A percentile compares a stretch with the other conserved stretches of the same genome.
Evolutionary conservation across 2,113 vertebrate species (phyloP).

Genomic region (Carollia perspicillata): DNA sequence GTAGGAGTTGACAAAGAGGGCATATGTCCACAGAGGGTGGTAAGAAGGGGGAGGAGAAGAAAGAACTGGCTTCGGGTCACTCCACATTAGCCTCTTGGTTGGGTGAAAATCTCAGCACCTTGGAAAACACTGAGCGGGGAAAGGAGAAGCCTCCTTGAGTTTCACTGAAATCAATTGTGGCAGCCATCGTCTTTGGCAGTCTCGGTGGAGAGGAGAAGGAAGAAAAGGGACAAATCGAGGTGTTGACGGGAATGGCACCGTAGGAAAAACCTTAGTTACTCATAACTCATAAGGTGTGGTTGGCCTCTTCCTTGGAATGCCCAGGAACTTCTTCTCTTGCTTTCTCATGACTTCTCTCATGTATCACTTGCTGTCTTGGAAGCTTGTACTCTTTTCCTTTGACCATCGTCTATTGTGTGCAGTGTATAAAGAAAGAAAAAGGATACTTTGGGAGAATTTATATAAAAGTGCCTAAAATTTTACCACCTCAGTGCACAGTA

Average conservation of each 20-base stretch:
- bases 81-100: neutral
- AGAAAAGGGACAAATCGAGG: neutral
- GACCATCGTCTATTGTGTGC: neutral
- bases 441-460: neutral
- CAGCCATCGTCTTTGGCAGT: neutral
- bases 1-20: neutral
- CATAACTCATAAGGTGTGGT: neutral
- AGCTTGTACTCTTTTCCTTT: neutral
- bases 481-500: neutral
- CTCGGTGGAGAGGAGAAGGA: neutral
- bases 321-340: neutral
- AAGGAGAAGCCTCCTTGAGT: neutral
- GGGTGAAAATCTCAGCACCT: neutral
- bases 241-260: neutral
- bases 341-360: neutral
- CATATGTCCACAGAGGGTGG: neutral
- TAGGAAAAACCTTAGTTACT: neutral
- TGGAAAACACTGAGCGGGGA: neutral
- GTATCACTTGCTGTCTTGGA: neutral
- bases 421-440: neutral
- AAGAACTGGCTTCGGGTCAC: neutral
- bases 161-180: neutral
- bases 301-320: neutral
- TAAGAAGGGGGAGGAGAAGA: neutral
- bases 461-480: neutral